Evolutionary conservation across 2,888 invertebrate species (phyloP).

Genomic region (Agrochola lota): DNA sequence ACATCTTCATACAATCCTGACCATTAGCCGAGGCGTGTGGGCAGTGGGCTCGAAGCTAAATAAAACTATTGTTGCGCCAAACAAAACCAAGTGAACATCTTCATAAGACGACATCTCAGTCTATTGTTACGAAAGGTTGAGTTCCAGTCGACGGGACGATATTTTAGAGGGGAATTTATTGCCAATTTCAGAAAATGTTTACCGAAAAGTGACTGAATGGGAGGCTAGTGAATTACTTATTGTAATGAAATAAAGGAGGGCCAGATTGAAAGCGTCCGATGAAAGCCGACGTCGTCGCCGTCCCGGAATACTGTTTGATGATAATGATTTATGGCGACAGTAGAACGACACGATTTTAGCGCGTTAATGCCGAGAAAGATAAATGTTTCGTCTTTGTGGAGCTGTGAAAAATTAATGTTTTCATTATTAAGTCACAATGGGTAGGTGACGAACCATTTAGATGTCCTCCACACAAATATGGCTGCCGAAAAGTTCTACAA

Average conservation of each 20-base stretch:
- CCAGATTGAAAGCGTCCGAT: conserved; percentile 89
- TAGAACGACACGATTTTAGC: conserved; percentile 86
- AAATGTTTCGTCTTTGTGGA: conserved; percentile 83
- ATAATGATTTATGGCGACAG: conserved; percentile 89
- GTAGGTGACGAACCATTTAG: conserved; percentile 62
- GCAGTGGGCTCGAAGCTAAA: conserved; percentile 89
- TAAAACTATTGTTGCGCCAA: conserved; percentile 89
- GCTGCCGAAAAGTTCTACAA: conserved; percentile 52
- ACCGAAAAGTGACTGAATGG: conserved; percentile 88
- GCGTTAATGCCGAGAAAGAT: conserved; percentile 86
- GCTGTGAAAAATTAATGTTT: conserved; percentile 78
- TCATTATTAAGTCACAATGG: conserved; percentile 70
- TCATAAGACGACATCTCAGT: conserved; percentile 85
- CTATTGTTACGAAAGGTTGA: conserved; percentile 83
- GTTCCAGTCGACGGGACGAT: conserved; percentile 79
- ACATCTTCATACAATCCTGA: conserved; percentile 89
- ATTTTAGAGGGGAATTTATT: conserved; percentile 88
- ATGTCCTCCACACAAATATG: conserved; percentile 63
- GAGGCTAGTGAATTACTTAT: conserved; percentile 89
- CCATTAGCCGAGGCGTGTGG: conserved; percentile 90
- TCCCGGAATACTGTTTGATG: conserved; percentile 84
- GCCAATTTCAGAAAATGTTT: conserved; percentile 89
- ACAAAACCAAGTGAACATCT: conserved; percentile 90
- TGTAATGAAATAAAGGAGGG: conserved; percentile 89
- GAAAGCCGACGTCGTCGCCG: conserved; percentile 84